Percentiles rank a stretch among this genome's conserved stretches.
phyloP scores from a whole-genome alignment of 2,113 vertebrate genomes.

The Eonycteris spelaea region DNA sequence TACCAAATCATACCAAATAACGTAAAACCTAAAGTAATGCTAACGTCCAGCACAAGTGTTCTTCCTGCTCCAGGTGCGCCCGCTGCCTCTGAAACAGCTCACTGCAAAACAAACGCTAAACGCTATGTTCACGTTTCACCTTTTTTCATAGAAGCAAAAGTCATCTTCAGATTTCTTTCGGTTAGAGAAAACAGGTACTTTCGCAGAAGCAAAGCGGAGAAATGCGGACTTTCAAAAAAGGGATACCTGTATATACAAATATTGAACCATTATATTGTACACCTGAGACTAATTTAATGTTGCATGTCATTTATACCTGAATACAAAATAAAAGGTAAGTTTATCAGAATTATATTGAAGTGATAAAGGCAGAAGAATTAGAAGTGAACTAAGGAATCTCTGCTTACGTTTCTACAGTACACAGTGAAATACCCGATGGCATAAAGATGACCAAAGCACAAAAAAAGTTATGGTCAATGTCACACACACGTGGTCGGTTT shows the following conservation, averaged over 20 bases:
- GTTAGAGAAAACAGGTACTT: not conserved
- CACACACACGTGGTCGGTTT: not conserved
- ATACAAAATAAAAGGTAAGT: not conserved
- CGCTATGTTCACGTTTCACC: not conserved
- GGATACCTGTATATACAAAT: not conserved
- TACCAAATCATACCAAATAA: not conserved
- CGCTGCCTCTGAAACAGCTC: not conserved
- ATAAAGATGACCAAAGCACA: not conserved
- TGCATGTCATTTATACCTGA: not conserved
- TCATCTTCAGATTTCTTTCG: not conserved
- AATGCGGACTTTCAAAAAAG: not conserved
- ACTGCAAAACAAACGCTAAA: not conserved
- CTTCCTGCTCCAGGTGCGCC: not conserved
- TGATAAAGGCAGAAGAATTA: not conserved
- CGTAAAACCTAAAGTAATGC: not conserved
- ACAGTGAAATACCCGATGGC: not conserved
- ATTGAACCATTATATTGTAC: not conserved
- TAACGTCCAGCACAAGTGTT: not conserved
- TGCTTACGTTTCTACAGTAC: not conserved
- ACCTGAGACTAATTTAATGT: not conserved
- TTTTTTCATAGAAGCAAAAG: not conserved
- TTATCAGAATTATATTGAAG: not conserved
- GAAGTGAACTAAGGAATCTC: not conserved
- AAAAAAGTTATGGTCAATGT: not conserved
- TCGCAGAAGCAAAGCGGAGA: not conserved